Evolutionary conservation across 2,888 invertebrate species (phyloP).

Genomic region (Himalopsyche kuldschensis): DNA sequence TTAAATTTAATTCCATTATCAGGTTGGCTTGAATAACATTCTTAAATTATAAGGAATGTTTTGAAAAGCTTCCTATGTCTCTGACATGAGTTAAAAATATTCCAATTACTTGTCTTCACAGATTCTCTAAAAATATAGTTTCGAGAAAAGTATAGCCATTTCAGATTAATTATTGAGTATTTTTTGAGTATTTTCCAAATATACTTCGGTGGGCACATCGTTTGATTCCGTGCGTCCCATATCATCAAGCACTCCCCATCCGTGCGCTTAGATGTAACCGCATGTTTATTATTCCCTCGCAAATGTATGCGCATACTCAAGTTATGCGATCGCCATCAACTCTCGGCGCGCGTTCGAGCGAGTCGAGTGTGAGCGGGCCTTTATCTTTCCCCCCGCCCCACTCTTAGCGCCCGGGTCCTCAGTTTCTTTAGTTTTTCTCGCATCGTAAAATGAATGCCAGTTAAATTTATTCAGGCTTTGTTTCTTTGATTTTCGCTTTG

Average conservation of each 20-base stretch:
- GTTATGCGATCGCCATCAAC: conserved; percentile 1
- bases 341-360: conserved; percentile 6
- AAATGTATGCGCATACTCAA: conserved; percentile 37
- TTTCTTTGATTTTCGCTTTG: background rate
- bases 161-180: no score
- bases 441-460: conserved; percentile 1
- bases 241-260: background rate
- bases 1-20: no score
- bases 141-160: no score
- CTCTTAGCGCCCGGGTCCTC: background rate
- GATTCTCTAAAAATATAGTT: no score
- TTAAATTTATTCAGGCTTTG: background rate
- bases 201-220: background rate
- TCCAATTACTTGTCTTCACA: no score
- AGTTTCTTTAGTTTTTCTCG: background rate
- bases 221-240: background rate
- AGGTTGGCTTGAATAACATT: no score
- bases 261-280: conserved; percentile 10
- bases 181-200: no score
- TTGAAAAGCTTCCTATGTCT: no score
- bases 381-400: conserved; percentile 21
- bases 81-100: no score
- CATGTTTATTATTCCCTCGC: conserved; percentile 19
- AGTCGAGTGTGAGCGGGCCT: conserved; percentile 30
- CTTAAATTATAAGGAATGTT: no score